Conservation (phyloP, 2,888 invertebrate genomes). For the Coronaproctus castanopsis region DNA sequence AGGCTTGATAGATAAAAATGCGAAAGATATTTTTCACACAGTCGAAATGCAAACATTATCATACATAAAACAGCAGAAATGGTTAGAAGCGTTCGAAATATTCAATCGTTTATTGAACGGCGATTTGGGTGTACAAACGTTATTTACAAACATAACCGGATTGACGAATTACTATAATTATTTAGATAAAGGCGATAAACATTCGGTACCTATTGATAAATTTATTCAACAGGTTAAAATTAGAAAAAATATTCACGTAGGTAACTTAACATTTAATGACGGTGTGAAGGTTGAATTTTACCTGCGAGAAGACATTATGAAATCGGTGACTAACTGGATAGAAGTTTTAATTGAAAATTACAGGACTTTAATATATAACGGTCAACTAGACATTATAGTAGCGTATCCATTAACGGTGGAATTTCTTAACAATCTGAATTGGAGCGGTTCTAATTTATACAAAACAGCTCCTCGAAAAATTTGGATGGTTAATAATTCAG, state of each 20-base stretch:
- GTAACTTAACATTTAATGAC: slow-evolving; percentile 48
- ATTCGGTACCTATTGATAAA: slow-evolving; percentile 16
- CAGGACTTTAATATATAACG: slow-evolving; percentile 62
- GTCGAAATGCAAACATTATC: slow-evolving; percentile 37
- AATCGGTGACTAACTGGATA: slow-evolving; percentile 53
- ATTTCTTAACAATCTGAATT: slow-evolving; percentile 49
- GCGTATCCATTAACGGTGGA: slow-evolving; percentile 68
- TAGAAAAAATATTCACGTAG: slow-evolving; percentile 53
- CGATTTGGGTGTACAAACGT: slow-evolving; percentile 28
- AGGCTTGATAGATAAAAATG: slow-evolving; percentile 34
- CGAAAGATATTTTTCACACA: slow-evolving; percentile 35
- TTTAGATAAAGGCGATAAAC: slow-evolving; percentile 32
- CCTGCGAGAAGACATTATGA: slow-evolving; percentile 57
- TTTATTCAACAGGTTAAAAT: slow-evolving; percentile 17
- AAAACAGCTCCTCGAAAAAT: slow-evolving; percentile 40
- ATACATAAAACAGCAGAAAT: slow-evolving; percentile 42
- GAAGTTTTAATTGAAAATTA: slow-evolving; percentile 44
- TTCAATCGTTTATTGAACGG: slow-evolving; percentile 47
- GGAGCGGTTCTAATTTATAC: slow-evolving; percentile 43
- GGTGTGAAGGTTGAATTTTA: slow-evolving; percentile 42
- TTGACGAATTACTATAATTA: slow-evolving; percentile 57
- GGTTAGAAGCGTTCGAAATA: slow-evolving; percentile 44
- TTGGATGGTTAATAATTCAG: slow-evolving; percentile 41
- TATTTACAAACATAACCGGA: slow-evolving; percentile 54
- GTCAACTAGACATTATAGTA: slow-evolving; percentile 77